Percentiles rank a stretch among this genome's conserved stretches.
phyloP scores from a whole-genome alignment of 2,797 vertebrate species.

The Sebastiscus tertius region DNA sequence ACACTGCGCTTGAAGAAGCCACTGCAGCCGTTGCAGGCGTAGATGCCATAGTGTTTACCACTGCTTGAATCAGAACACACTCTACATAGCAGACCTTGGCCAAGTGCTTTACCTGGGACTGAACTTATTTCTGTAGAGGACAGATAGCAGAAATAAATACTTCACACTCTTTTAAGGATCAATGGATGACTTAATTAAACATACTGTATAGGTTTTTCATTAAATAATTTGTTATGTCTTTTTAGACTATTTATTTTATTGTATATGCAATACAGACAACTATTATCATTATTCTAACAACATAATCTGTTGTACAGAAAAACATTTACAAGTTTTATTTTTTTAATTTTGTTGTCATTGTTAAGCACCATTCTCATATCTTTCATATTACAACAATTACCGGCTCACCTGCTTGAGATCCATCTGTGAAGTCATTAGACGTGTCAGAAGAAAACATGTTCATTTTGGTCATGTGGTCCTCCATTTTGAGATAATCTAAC shows the following conservation, averaged over 20 bases:
- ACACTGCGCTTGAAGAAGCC: slow-evolving; percentile 97
- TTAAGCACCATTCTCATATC: neutral
- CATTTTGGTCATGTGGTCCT: slow-evolving; percentile 68
- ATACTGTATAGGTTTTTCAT: neutral
- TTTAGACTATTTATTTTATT: neutral
- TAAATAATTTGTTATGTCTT: neutral
- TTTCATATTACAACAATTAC: neutral
- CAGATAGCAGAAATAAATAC: neutral
- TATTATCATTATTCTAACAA: neutral
- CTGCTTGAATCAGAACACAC: slow-evolving; percentile 95
- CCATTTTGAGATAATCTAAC: slow-evolving; percentile 55
- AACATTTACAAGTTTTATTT: neutral
- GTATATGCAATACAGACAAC: neutral
- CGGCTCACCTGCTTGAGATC: slow-evolving; percentile 83
- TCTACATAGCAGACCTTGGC: slow-evolving; percentile 85
- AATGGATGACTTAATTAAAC: neutral
- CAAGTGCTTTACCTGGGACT: slow-evolving; percentile 68
- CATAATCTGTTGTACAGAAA: neutral
- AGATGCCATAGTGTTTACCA: slow-evolving; percentile 96
- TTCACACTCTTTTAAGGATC: neutral
- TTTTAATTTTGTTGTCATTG: neutral
- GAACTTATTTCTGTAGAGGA: slow-evolving; percentile 74
- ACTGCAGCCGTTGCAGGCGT: slow-evolving; percentile 95
- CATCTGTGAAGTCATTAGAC: slow-evolving; percentile 76
- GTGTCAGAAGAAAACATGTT: slow-evolving; percentile 74